Base-by-base conservation (phyloP, 2,888 invertebrate genomes). In the Lordiphosa fenestrarum region DNA sequence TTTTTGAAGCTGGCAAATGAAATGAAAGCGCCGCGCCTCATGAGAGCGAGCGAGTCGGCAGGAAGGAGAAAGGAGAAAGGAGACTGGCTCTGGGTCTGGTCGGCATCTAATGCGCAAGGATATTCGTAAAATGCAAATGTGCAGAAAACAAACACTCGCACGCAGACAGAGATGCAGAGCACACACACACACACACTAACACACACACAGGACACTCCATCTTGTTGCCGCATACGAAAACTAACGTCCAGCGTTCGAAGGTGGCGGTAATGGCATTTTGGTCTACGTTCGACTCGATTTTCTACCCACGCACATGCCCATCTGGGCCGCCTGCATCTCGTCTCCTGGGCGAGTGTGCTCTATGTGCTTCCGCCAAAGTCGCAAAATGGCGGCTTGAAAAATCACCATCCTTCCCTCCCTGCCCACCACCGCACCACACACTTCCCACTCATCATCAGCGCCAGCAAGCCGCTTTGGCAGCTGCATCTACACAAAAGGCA, bases 121-220 rank as follows among this genome's bases (percentile, higher is more conserved):
- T 84, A 85, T 84, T 82, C 84, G 85, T 75, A 82, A 84, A 84
- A 84, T 84, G 84, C 82, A 85, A 84, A 84, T 84, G 82, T 75
- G 75, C 75, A 76, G 73, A 84, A 81, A 78, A 70, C 77, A 77
- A 75, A 68, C 68, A 75, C 42, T 60, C 51, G 59, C 64, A 63
- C 30, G 60, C 49, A 63, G 61, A 63, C 61, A 37, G 30, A 30
- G 30, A 30, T 30, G 30, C 30, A 30, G 30, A 30, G 9, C 56
- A 44, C 52, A 36, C 46, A 35, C 53, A 37, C 38, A 53, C 54
- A 41, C 55, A 35, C 35, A 52, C 46, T n/a, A n/a, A n/a, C n/a
- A n/a, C 35, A 52, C 46, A 40, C 36, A 33, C 40, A 41, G 54
- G 50, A 51, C 39, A 62, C 63, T 70, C 59, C 73, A 76, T 80